A percentile compares a stretch with the other conserved stretches of the same genome.
Evolutionary conservation across 2,113 vertebrate genomes (phyloP).

Genomic region (Planiliza haematocheilus): DNA sequence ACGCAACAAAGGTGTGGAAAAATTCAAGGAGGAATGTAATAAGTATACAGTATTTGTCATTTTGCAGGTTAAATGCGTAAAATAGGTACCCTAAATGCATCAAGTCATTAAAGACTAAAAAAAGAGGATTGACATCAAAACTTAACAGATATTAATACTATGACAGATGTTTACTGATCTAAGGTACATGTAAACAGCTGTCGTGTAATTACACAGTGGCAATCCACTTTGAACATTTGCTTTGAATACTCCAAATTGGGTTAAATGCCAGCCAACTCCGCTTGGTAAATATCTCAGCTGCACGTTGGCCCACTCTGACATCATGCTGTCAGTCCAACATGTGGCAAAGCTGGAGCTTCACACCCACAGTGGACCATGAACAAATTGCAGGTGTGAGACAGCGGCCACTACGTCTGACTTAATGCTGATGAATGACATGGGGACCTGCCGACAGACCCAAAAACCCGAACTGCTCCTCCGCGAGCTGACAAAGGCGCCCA

Average conservation of each 20-base stretch:
- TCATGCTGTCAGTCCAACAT: slow-evolving; percentile 18
- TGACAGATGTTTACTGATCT: not conserved
- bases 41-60: too few species aligned
- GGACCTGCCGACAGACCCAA: slow-evolving; percentile 41
- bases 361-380: slow-evolving; percentile 5
- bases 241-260: not conserved
- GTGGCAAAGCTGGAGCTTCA: slow-evolving; percentile 12
- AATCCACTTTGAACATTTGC: slow-evolving; percentile 5
- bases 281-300: slow-evolving; percentile 15
- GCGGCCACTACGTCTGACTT: slow-evolving; percentile 23
- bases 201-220: not conserved
- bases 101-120: too few species aligned
- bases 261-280: not conserved
- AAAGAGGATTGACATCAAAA: not conserved
- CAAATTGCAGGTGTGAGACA: slow-evolving; percentile 38
- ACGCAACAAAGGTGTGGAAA: too few species aligned
- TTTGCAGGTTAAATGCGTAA: too few species aligned
- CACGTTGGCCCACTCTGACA: not conserved
- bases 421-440: slow-evolving; percentile 47
- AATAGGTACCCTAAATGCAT: too few species aligned
- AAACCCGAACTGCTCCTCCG: slow-evolving; percentile 10
- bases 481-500: slow-evolving; percentile 12
- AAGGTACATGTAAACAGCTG: not conserved
- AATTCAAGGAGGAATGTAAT: too few species aligned
- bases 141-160: not conserved